Base-by-base conservation (phyloP, 2,113 vertebrate genomes). In the Hirundichthys speculiger region DNA sequence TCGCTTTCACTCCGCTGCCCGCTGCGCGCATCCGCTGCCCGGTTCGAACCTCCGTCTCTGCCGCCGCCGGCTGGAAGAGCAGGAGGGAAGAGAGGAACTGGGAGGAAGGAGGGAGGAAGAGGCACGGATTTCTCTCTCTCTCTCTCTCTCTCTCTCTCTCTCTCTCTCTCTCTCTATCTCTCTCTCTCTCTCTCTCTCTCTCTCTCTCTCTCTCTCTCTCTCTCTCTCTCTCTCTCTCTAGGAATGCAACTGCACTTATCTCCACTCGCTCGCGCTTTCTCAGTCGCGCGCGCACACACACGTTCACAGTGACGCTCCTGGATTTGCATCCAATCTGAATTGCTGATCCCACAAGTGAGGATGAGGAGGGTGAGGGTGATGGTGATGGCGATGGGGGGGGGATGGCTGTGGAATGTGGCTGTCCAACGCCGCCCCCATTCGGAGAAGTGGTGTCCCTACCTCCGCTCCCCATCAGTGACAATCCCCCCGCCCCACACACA, bases 261-360 rank as follows among this genome's bases (percentile, higher is more conserved):
- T 50, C 77, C 47, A 67, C 61, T 48, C 78, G 46, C 69, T 45
- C 78, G 69, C 72, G 49, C 53, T 42, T n/a, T n/a, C n/a, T n/a
- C n/a, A n/a, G n/a, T n/a, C 13, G 16, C 8, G 15, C 15, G 21
- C 49, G 16, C 70, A 68, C 74, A 67, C 39, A 51, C 66, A 77
- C 77, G 64, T 82, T 48, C 75, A 80, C 80, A 63, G 51, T 84
- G 90, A 84, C 90, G 86, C 85, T 83, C 41, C 64, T 66, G 48
- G 66, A 94, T 95, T 94, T 95, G 92, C 92, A 94, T 94, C 90
- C 82, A 83, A 93, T 95, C 92, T 94, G 93, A 95, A 94, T 94
- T 90, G 93, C 92, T 94, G 94, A 95, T 94, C 88, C 89, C 90
- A 90, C 74, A 73, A 83, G 81, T 85, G 75, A 71, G 84, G 79